Evolutionary conservation across 2,888 invertebrate genomes (phyloP).

Genomic region (Cartodere bifasciata): DNA sequence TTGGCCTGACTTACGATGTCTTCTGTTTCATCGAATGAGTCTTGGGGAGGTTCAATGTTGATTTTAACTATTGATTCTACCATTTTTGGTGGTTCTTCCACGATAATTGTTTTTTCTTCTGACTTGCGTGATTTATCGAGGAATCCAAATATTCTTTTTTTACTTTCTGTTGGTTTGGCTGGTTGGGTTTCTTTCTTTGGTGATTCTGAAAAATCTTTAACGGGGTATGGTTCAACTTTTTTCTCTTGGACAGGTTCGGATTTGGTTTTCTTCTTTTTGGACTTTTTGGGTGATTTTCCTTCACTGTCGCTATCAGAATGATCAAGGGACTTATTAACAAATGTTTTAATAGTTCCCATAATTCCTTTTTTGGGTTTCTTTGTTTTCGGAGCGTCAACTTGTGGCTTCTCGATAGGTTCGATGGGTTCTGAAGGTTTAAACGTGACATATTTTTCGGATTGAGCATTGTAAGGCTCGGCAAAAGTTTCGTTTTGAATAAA

Average conservation of each 20-base stretch:
- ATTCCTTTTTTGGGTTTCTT: slow-evolving; percentile 30
- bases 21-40: too few species aligned
- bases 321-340: slow-evolving; percentile 32
- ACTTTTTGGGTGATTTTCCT: too few species aligned
- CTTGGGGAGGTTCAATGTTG: too few species aligned
- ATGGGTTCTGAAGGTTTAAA: slow-evolving; percentile 12
- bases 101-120: slow-evolving; percentile 24
- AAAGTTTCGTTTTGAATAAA: slow-evolving; percentile 31
- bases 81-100: slow-evolving; percentile 22
- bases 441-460: slow-evolving; percentile 19
- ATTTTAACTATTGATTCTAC: slow-evolving; percentile 18
- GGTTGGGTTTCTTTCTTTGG: slow-evolving; percentile 27
- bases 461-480: slow-evolving; percentile 26
- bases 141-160: too few species aligned
- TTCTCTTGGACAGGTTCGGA: too few species aligned
- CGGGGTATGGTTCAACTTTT: too few species aligned
- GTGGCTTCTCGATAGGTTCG: slow-evolving; percentile 18
- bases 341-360: slow-evolving; percentile 32
- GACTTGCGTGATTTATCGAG: slow-evolving; percentile 23
- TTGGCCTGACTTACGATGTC: slow-evolving; percentile 24
- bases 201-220: too few species aligned
- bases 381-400: slow-evolving; percentile 23
- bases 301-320: too few species aligned
- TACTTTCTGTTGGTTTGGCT: too few species aligned
- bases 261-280: too few species aligned